Conservation (phyloP, 1,140 invertebrate genomes). For the Glossosoma conforme region DNA sequence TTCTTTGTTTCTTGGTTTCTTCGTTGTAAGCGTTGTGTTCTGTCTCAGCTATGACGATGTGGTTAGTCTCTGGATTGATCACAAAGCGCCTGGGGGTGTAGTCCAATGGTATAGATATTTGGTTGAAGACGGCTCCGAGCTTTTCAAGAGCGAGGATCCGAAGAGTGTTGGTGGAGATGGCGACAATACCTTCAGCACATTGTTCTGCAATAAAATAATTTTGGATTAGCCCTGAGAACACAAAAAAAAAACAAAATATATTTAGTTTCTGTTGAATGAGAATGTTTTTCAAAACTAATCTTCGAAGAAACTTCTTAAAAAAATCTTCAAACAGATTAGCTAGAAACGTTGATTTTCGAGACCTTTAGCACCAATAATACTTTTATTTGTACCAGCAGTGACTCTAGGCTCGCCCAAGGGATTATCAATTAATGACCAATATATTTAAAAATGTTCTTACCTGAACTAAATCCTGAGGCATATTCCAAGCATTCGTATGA, state of each 20-base stretch:
- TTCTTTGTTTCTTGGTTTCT: conserved; percentile 88
- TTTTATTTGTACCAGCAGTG: conserved; percentile 24
- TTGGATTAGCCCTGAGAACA: not conserved
- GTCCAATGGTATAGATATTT: conserved; percentile 84
- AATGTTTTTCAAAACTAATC: too few species aligned
- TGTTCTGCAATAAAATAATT: conserved; percentile 66
- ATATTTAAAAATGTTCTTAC: conserved; percentile 31
- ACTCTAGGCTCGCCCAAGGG: conserved; percentile 27
- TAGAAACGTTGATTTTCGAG: conserved; percentile 23
- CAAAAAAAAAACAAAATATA: conserved; percentile 1
- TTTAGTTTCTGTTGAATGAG: too few species aligned
- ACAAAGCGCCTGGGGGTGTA: conserved; percentile 96
- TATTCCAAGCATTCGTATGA: conserved; percentile 97
- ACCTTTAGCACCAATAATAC: conserved; percentile 27
- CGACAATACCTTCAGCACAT: conserved; percentile 98
- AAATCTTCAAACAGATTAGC: conserved; percentile 13
- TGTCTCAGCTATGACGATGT: conserved; percentile 90
- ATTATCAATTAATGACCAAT: not conserved
- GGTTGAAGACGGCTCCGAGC: conserved; percentile 97
- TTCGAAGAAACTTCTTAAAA: too few species aligned
- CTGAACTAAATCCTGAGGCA: conserved; percentile 94
- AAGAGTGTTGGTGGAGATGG: conserved; percentile 96
- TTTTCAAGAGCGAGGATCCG: conserved; percentile 98
- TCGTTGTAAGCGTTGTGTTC: conserved; percentile 99
- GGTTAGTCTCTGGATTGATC: conserved; percentile 89